Percentiles rank a stretch among this genome's conserved stretches.
These are phyloP conservation scores for Germaria angustata DNA, from an alignment of 2,888 invertebrate species.

Conservation along the genomic window DNA sequence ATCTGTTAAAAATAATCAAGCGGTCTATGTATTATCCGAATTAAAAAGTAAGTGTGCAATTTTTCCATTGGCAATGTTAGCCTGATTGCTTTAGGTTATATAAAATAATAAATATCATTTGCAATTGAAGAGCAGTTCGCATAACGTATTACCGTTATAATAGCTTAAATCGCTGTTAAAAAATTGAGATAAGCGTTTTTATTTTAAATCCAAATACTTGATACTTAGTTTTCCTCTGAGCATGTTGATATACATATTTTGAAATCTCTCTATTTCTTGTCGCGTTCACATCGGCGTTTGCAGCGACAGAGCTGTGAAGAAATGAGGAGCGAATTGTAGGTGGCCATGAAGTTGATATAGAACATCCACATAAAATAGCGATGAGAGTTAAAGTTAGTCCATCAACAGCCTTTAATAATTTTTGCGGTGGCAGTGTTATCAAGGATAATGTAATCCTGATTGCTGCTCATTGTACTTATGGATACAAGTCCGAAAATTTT, in stretches of 20 bases:
- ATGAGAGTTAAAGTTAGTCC: conserved; percentile 70
- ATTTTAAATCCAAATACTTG: neutral
- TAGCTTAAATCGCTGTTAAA: neutral
- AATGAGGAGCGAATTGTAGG: conserved; percentile 74
- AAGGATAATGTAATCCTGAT: conserved; percentile 68
- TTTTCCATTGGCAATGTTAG: neutral
- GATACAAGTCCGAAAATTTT: conserved; percentile 66
- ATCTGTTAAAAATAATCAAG: neutral
- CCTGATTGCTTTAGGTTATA: too few species aligned
- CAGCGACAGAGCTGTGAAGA: neutral
- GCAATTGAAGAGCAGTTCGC: neutral
- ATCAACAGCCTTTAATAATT: conserved; percentile 68
- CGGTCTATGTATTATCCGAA: neutral
- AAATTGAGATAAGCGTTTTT: neutral
- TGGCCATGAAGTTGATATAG: conserved; percentile 70
- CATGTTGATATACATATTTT: conserved; percentile 28
- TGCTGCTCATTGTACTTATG: conserved; percentile 76
- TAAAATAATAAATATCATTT: neutral
- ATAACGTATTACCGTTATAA: neutral
- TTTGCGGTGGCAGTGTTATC: conserved; percentile 75
- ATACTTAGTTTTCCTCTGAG: neutral
- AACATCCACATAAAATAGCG: conserved; percentile 73
- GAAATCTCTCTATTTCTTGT: neutral
- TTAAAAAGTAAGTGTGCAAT: neutral
- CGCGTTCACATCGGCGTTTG: neutral